Evolutionary conservation across 2,113 vertebrate species (phyloP).

Genomic region (Ceyx melanurus): DNA sequence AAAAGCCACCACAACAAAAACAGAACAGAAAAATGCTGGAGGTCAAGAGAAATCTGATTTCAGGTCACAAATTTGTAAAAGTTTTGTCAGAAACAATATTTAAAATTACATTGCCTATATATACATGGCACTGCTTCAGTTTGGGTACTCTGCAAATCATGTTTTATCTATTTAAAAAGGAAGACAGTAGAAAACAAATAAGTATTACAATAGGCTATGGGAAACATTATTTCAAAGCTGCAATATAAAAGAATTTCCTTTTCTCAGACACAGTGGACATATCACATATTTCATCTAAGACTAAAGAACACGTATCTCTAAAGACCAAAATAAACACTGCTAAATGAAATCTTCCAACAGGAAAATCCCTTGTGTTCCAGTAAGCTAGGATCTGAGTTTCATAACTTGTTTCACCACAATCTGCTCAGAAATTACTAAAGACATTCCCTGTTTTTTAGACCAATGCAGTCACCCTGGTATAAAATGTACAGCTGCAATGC

Average conservation of each 20-base stretch:
- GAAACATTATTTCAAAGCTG: neutral
- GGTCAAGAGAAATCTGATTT: neutral
- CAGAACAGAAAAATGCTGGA: neutral
- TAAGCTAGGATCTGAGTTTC: neutral
- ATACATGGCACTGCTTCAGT: neutral
- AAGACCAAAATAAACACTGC: slow-evolving; percentile 15
- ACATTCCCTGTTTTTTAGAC: neutral
- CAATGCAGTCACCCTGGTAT: neutral
- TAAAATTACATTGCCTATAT: neutral
- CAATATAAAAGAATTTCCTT: slow-evolving; percentile 8
- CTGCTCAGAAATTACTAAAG: slow-evolving; percentile 22
- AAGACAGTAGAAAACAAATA: neutral
- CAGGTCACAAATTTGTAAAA: neutral
- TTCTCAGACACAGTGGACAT: neutral
- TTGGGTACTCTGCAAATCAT: neutral
- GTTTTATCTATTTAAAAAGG: neutral
- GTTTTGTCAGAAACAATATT: neutral
- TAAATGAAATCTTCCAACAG: slow-evolving; percentile 25
- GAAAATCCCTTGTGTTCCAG: slow-evolving; percentile 4
- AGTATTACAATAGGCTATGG: neutral
- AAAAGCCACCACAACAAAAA: neutral
- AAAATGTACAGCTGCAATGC: neutral
- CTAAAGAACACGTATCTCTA: neutral
- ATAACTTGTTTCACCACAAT: slow-evolving; percentile 30
- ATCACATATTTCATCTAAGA: slow-evolving; percentile 1